These are phyloP conservation scores for Erebia aethiops DNA, from an alignment of 2,888 invertebrate species.

Conservation along the genomic window DNA sequence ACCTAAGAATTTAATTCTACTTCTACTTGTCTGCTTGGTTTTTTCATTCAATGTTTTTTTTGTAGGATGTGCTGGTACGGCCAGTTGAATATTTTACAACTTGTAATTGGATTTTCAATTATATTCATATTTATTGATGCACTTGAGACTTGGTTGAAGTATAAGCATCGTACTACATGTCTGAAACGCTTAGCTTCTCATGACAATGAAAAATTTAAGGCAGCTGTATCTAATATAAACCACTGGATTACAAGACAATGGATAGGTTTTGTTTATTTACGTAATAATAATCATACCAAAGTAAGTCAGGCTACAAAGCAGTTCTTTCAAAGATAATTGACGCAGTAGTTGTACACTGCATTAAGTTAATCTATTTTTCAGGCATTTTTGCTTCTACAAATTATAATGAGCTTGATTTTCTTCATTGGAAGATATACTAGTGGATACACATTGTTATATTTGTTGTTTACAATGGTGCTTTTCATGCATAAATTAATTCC, in stretches of 20 bases:
- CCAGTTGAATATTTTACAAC: slow-evolving; percentile 63
- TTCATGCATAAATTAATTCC: slow-evolving; percentile 61
- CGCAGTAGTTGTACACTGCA: neutral
- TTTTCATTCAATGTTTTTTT: slow-evolving; percentile 37
- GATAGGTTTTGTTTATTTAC: slow-evolving; percentile 60
- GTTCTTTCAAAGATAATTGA: neutral
- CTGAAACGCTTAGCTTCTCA: slow-evolving; percentile 61
- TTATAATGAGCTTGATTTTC: slow-evolving; percentile 59
- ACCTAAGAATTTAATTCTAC: neutral
- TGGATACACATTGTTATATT: slow-evolving; percentile 66
- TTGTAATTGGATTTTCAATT: slow-evolving; percentile 55
- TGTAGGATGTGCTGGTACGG: slow-evolving; percentile 63
- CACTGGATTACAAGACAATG: slow-evolving; percentile 56
- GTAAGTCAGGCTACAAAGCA: slow-evolving; percentile 49
- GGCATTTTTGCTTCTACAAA: slow-evolving; percentile 71
- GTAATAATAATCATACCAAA: slow-evolving; percentile 73
- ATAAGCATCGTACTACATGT: slow-evolving; percentile 71
- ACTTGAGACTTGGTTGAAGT: slow-evolving; percentile 72
- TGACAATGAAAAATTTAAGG: slow-evolving; percentile 54
- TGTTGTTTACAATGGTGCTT: slow-evolving; percentile 58
- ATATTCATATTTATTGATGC: slow-evolving; percentile 61
- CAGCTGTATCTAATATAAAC: slow-evolving; percentile 46
- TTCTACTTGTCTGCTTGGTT: neutral
- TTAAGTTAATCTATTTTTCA: slow-evolving; percentile 52
- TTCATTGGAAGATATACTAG: slow-evolving; percentile 64